Base-by-base conservation (phyloP, 2,888 invertebrate species). In the Ferrisia virgata region DNA sequence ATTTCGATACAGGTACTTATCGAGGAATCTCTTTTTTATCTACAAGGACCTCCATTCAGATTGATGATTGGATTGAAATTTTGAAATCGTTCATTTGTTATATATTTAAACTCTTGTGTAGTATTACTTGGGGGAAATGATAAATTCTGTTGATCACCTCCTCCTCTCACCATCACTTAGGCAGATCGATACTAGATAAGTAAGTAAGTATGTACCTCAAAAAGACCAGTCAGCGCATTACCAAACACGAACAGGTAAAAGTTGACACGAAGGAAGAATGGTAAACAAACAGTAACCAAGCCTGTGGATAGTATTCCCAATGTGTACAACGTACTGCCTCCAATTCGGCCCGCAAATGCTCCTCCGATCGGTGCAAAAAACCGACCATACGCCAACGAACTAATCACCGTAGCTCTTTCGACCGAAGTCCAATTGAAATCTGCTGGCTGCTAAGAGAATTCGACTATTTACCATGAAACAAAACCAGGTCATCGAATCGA, bases 161-260 rank as follows among this genome's bases (percentile, higher is more conserved):
- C n/a, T n/a, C n/a, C n/a, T n/a, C n/a, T n/a, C n/a, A n/a, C n/a
- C n/a, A n/a, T n/a, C n/a, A n/a, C n/a, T n/a, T 40, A 40, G 13
- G 40, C 13, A 9, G 8, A 6, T 40, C 6, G 40, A 40, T 40
- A 13, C 6, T 40, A 40, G 6, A 40, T 40, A 40, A 40, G 40
- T 40, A 40, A 40, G 28, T 36, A 4, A 36, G n/a, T n/a, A n/a
- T n/a, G n/a, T n/a, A 82, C 82, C 39, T 82, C 58, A 58, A 82
- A 53, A 28, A 64, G 31, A 28, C 82, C 82, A 6, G 53, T 36
- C 11, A 82, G 33, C 15, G 58, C 36, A 8, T 36, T 58, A 11
- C 33, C 33, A 36, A 64, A 15, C 13, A 82, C 58, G 18, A 82
- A 82, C 9, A 82, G 25, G 25, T 58, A 82, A 18, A 82, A 31